These are phyloP conservation scores for Eulemur rubriventer DNA, from an alignment of 2,797 vertebrate species.

Conservation along the genomic window DNA sequence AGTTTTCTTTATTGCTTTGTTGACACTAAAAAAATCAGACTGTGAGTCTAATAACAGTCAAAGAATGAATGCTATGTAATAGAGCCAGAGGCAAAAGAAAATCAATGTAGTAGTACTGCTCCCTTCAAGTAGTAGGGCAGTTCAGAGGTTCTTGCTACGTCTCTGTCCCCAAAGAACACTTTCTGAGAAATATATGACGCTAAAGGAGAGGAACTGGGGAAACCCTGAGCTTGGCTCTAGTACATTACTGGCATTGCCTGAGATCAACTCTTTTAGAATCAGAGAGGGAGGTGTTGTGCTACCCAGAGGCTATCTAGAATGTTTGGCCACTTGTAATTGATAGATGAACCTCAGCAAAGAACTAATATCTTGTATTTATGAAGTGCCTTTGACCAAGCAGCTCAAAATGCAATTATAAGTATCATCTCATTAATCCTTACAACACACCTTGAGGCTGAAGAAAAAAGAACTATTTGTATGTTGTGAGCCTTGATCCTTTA, in stretches of 20 bases:
- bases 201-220: neutral
- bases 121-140: neutral
- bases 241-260: neutral
- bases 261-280: neutral
- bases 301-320: neutral
- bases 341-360: slow-evolving; percentile 45
- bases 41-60: slow-evolving; percentile 64
- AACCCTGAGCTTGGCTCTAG: neutral
- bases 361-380: slow-evolving; percentile 52
- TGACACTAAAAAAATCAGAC: slow-evolving; percentile 66
- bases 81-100: slow-evolving; percentile 69
- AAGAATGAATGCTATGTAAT: slow-evolving; percentile 50
- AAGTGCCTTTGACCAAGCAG: slow-evolving; percentile 49
- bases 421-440: slow-evolving; percentile 71
- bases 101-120: neutral
- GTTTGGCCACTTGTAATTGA: slow-evolving; percentile 49
- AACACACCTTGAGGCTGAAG: slow-evolving; percentile 37
- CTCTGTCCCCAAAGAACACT: slow-evolving; percentile 51
- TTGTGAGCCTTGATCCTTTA: slow-evolving; percentile 42
- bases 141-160: slow-evolving; percentile 15
- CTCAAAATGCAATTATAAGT: slow-evolving; percentile 66
- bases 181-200: slow-evolving; percentile 25
- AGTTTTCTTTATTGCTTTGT: slow-evolving; percentile 69
- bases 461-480: slow-evolving; percentile 45
- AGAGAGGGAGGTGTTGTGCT: neutral